phyloP scores from a whole-genome alignment of 2,113 vertebrate species.

The Butorides virescens region DNA sequence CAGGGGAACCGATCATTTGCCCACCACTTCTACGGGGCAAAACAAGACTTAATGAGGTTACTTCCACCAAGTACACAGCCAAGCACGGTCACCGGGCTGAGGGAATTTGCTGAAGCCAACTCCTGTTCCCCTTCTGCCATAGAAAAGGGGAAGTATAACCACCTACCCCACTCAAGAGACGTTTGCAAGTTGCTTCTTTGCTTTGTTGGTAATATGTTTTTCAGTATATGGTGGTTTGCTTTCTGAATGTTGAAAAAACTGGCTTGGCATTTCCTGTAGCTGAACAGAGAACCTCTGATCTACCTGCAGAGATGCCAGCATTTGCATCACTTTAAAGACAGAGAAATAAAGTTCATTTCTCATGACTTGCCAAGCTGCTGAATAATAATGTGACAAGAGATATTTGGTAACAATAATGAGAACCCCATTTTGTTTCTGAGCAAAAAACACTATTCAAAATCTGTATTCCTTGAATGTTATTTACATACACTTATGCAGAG shows the following conservation, averaged over 20 bases:
- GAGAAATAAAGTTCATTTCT: not conserved
- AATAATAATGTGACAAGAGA: not conserved
- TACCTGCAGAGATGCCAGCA: not conserved
- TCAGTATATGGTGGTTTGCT: not conserved
- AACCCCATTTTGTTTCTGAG: not conserved
- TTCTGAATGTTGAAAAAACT: not conserved
- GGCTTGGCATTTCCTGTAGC: not conserved
- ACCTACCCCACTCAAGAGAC: not conserved
- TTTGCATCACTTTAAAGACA: not conserved
- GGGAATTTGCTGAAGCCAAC: not conserved
- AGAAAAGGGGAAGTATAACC: not conserved
- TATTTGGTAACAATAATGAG: not conserved
- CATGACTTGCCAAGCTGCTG: not conserved
- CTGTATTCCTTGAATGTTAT: not conserved
- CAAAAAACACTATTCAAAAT: not conserved
- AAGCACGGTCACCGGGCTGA: not conserved
- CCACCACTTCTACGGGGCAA: not conserved
- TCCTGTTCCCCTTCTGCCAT: not conserved
- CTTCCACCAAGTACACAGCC: not conserved
- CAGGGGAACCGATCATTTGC: not conserved
- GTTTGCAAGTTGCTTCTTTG: not conserved
- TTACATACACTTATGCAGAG: not conserved
- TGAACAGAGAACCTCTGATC: not conserved
- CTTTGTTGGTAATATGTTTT: accelerated
- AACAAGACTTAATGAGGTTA: not conserved